Base-by-base conservation (phyloP, 1,140 invertebrate species). In the Pararge aegeria region DNA sequence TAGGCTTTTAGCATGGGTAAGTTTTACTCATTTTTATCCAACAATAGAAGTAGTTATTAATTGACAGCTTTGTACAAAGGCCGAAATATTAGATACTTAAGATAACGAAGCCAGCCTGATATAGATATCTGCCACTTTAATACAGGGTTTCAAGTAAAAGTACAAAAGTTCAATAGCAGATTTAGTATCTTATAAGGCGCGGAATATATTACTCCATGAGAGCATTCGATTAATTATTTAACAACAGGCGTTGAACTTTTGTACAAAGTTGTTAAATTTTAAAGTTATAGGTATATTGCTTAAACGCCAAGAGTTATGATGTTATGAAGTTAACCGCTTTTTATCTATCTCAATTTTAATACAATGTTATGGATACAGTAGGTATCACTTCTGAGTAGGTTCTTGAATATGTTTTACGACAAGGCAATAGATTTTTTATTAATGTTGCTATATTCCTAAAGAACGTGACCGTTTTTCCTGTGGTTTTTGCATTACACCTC, bases 41-140 rank as follows among this genome's bases (percentile, higher is more conserved):
- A 5, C 7, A 13, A 49, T 16, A 50, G 30, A 44, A 20, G 16
- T 38, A 21, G 30, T 10, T 40, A 5, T 40, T 19, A 27, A 67
- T 62, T 72, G 64, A 82, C 78, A 80, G 80, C 78, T 80, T 83
- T 83, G 80, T 83, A 83, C 80, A 83, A 83, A 78, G 69, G 69
- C 70, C 71, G 66, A 62, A 52, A 42, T 50, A 62, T 73, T 78
- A 80, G 71, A 56, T 64, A 56, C 58, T 29, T 64, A 50, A 55
- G 10, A 46, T 61, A 38, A 63, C 65, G 58, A 73, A 78, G 70
- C 74, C 73, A 75, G 64, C 64, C 55, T 21, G 18, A 4, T 74
- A 53, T 30, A 46, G 59, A 44, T 55, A 66, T 61, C 63, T 75
- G 70, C 70, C 75, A 75, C 70, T 70, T 46, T 37, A 44, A 55